Evolutionary conservation across 2,797 vertebrate species (phyloP).

Genomic region (Protosalanx chinensis): DNA sequence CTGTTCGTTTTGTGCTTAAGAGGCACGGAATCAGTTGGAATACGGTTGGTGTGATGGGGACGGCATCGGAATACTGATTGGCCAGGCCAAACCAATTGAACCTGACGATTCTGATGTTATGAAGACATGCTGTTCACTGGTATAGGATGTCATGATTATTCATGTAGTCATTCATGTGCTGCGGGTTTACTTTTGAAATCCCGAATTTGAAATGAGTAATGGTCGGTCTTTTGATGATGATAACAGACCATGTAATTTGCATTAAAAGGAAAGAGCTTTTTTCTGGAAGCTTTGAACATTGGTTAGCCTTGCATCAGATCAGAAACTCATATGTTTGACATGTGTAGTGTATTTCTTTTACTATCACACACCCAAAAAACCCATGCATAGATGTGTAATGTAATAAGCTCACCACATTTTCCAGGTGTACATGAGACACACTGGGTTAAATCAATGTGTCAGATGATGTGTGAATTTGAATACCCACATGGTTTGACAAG

Average conservation of each 20-base stretch:
- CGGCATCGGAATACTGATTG: conserved; percentile 7
- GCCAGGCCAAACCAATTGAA: conserved; percentile 17
- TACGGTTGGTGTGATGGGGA: not conserved
- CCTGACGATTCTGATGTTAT: not conserved
- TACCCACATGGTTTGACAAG: not conserved
- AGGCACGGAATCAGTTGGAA: conserved; percentile 15
- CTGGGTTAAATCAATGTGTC: too few relatives aligned
- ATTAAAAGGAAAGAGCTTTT: conserved; percentile 1
- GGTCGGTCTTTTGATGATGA: not conserved
- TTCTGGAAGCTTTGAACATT: not conserved
- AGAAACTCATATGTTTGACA: conserved; percentile 2
- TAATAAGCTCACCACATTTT: not conserved
- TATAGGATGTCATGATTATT: not conserved
- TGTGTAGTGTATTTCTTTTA: not conserved
- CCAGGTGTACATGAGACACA: not conserved
- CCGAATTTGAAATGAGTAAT: not conserved
- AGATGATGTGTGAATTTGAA: too few relatives aligned
- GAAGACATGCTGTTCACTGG: not conserved
- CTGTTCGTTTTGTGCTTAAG: conserved; percentile 2
- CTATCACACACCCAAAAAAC: not conserved
- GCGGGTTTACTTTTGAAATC: not conserved
- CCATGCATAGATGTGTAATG: not conserved
- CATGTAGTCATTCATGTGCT: not conserved
- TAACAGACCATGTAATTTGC: not conserved
- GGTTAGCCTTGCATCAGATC: conserved; percentile 1